phyloP scores from a whole-genome alignment of 1,140 invertebrate genomes.

The Nasonia giraulti region DNA sequence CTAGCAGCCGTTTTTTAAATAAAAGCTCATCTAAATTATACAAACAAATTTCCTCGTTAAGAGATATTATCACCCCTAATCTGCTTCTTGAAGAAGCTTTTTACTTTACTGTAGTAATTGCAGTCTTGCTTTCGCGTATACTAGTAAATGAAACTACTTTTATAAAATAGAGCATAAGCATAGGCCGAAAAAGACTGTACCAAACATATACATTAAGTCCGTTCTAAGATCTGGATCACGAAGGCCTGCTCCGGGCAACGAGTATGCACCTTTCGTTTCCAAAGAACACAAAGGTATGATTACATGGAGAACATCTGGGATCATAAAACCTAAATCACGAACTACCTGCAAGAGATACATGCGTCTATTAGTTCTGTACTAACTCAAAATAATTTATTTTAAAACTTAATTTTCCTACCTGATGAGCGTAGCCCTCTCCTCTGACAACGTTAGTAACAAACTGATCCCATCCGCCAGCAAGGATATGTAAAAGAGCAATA shows the following conservation, averaged over 20 bases:
- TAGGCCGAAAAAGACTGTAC: constrained; percentile 66
- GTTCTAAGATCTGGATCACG: constrained; percentile 64
- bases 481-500: constrained; percentile 83
- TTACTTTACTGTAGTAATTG: constrained; percentile 8
- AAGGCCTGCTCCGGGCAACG: constrained; percentile 64
- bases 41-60: constrained; percentile 29
- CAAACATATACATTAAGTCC: constrained; percentile 68
- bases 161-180: constrained; percentile 68
- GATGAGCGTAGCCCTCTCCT: constrained; percentile 81
- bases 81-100: constrained; percentile 13
- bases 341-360: constrained; percentile 73
- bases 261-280: constrained; percentile 61
- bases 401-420: constrained; percentile 70
- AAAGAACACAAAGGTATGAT: constrained; percentile 76
- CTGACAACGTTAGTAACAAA: constrained; percentile 84
- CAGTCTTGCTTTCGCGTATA: constrained; percentile 35
- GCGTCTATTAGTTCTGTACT: neutral
- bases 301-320: constrained; percentile 83
- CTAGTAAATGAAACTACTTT: constrained; percentile 39
- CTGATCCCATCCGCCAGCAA: constrained; percentile 84
- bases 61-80: constrained; percentile 30
- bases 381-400: constrained; percentile 7
- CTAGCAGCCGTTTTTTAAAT: constrained; percentile 1
- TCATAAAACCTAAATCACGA: constrained; percentile 84
- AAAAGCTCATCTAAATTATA: constrained; percentile 1